phyloP scores from a whole-genome alignment of 1,140 invertebrate genomes.

The Atopsyche davidsoni region DNA sequence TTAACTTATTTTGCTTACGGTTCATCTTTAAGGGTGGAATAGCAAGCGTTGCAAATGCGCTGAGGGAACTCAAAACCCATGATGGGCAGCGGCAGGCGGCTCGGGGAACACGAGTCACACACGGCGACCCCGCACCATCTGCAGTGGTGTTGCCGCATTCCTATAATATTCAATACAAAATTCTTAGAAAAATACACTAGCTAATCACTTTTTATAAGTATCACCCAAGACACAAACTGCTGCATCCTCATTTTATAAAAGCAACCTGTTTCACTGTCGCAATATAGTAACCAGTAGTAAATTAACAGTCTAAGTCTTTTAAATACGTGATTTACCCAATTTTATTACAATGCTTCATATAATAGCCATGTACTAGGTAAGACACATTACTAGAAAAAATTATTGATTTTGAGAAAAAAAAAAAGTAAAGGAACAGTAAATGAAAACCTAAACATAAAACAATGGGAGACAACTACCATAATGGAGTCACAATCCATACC shows the following conservation, averaged over 20 bases:
- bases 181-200: neutral
- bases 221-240: neutral
- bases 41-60: slow-evolving; percentile 89
- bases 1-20: too few species aligned
- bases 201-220: neutral
- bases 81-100: slow-evolving; percentile 80
- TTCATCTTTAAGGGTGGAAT: slow-evolving; percentile 70
- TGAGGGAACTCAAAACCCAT: slow-evolving; percentile 99
- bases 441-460: too few species aligned
- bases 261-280: too few species aligned
- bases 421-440: too few species aligned
- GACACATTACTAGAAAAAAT: slow-evolving; percentile 5
- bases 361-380: too few species aligned
- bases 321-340: too few species aligned
- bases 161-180: slow-evolving; percentile 30
- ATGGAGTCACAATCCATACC: slow-evolving; percentile 55
- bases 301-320: too few species aligned
- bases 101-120: slow-evolving; percentile 86
- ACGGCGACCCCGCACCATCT: slow-evolving; percentile 87
- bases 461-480: slow-evolving; percentile 3
- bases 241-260: too few species aligned
- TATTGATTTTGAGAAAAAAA: neutral
- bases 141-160: slow-evolving; percentile 82
- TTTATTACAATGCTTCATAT: too few species aligned
- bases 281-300: too few species aligned